phyloP scores from a whole-genome alignment of 2,797 vertebrate genomes.

The Sparidentex hasta region DNA sequence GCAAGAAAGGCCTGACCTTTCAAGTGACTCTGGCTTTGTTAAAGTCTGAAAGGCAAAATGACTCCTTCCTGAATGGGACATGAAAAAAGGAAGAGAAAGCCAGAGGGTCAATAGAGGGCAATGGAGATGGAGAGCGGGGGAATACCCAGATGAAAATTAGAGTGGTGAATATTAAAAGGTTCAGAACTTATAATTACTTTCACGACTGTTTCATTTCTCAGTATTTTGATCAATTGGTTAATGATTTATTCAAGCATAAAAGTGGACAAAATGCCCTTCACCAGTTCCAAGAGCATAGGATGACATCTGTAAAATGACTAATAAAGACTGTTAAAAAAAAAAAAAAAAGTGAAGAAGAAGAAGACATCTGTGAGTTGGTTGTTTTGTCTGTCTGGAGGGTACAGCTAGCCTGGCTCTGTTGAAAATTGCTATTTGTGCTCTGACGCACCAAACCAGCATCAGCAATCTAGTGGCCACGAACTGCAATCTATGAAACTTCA shows the following conservation, averaged over 20 bases:
- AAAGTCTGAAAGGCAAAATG: constrained; percentile 35
- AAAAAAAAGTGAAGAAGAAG: too few species aligned
- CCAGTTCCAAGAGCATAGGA: not conserved
- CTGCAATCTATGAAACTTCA: too few species aligned
- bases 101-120: constrained; percentile 13
- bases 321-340: not conserved
- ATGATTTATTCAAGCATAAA: not conserved
- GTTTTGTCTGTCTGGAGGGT: too few species aligned
- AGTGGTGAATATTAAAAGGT: constrained; percentile 3
- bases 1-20: constrained; percentile 47
- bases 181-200: constrained; percentile 20
- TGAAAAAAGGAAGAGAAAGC: constrained; percentile 6
- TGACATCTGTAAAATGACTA: not conserved
- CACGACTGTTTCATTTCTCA: not conserved
- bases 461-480: too few species aligned
- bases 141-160: constrained; percentile 26
- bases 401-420: not conserved
- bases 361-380: too few species aligned
- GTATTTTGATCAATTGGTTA: not conserved
- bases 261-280: not conserved
- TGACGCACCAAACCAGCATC: too few species aligned
- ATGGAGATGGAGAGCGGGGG: not conserved
- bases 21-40: constrained; percentile 52
- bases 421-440: too few species aligned
- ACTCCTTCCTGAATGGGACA: constrained; percentile 35